Conservation (phyloP, 2,888 invertebrate species). For the Nezara viridula region DNA sequence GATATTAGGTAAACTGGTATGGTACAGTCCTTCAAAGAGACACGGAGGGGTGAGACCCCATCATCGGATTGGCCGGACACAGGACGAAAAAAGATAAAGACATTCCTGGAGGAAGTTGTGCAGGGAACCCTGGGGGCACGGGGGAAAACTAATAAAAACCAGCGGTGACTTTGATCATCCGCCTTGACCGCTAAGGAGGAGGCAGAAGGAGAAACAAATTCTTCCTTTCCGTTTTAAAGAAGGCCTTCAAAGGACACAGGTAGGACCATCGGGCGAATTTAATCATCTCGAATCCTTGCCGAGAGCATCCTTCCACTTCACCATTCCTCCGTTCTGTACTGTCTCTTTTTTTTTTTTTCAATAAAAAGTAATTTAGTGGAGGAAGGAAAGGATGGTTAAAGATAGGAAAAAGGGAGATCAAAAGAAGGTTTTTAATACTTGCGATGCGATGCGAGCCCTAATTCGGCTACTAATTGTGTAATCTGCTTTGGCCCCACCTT, state of each 20-base stretch:
- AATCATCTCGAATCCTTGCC: slow-evolving; percentile 37
- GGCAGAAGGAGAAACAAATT: slow-evolving; percentile 53
- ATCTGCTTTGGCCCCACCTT: slow-evolving; percentile 62
- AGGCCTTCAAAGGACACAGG: slow-evolving; percentile 17
- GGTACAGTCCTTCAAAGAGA: not conserved
- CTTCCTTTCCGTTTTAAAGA: slow-evolving; percentile 52
- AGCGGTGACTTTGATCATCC: slow-evolving; percentile 51
- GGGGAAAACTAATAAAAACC: slow-evolving; percentile 48
- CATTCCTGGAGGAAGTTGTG: not conserved
- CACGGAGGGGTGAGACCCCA: not conserved
- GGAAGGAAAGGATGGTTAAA: slow-evolving; percentile 39
- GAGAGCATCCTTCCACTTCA: slow-evolving; percentile 4
- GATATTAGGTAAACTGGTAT: slow-evolving; percentile 38
- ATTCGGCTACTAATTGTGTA: slow-evolving; percentile 64
- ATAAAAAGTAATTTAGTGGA: slow-evolving; percentile 59
- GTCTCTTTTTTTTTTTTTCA: slow-evolving; percentile 51
- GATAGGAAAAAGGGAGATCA: slow-evolving; percentile 48
- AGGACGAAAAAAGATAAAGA: not conserved
- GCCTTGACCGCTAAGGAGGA: slow-evolving; percentile 38
- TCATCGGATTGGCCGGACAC: slow-evolving; percentile 27
- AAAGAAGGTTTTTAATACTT: slow-evolving; percentile 59
- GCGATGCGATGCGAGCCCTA: slow-evolving; percentile 54
- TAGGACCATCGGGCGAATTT: slow-evolving; percentile 32
- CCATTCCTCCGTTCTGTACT: not conserved
- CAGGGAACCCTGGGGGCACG: not conserved